Base-by-base conservation (phyloP, 1,140 invertebrate genomes). In the Camponotus vicinus region DNA sequence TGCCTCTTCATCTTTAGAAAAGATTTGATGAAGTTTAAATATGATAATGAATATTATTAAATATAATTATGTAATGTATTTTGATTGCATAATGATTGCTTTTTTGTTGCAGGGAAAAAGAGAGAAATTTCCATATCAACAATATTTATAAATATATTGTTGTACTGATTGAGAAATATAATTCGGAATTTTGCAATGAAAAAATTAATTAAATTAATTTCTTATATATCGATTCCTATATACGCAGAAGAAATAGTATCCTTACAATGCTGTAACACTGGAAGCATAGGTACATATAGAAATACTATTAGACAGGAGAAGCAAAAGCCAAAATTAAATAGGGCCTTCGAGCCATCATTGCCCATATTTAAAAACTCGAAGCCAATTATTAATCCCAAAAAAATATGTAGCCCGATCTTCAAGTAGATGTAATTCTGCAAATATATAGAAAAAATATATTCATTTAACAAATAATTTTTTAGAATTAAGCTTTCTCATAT, bases 321-420 rank as follows among this genome's bases (percentile, higher is more conserved):
- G 88, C 97, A 98, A 92, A 98, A 98, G 13, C 97, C 97, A 92
- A 98, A 98, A 92, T 98, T 98, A 90, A 97, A 98, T 11, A 98
- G 95, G 0, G 97, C 97, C 91, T 97, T 98, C 0, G 97, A 97
- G 0, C 96, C 98, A 89, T 98, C 97, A 82, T 97, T 96, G 7
- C 97, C 97, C 92, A 98, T 97, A 55, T 96, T 95, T 9, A 96
- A 94, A 92, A 97, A 98, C 37, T 98, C 87, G 0, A 95, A 95
- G 3, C 96, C 97, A n/a, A 98, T 96, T 1, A 98, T 95, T 0
- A 97, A 88, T 2, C 96, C 97, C n/a, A 98, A 91, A 69, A 97
- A 96, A 67, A 97, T 92, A 86, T 97, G 96, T 87, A 98, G 27
- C 27, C 94, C 2, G 95, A 94, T 94, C 91, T 97, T 97, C 8